A percentile compares a stretch with the other conserved stretches of the same genome.
phyloP scores from a whole-genome alignment of 92 coral and sea anemone species.

The Phenganax stokvisi region DNA sequence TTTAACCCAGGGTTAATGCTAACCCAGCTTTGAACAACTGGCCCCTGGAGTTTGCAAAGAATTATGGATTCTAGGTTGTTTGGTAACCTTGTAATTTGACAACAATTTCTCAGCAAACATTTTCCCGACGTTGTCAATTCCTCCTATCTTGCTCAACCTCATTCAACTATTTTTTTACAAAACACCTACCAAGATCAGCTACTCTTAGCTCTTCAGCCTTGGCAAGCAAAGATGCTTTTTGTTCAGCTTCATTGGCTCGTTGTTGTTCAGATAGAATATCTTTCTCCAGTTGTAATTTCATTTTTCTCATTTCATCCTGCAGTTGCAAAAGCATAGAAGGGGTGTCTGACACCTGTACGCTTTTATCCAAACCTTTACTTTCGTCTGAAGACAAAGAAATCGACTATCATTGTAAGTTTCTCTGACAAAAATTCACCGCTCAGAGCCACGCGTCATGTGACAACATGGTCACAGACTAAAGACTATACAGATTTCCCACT shows the following conservation, averaged over 20 bases:
- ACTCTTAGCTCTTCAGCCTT: slow-evolving; percentile 87
- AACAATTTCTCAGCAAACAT: not conserved
- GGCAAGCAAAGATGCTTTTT: slow-evolving; percentile 64
- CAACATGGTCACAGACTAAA: no score
- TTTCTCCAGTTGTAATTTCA: slow-evolving; percentile 70
- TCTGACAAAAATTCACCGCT: no score
- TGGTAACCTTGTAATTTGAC: no score
- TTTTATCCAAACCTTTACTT: slow-evolving; percentile 35
- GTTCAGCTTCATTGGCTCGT: slow-evolving; percentile 93
- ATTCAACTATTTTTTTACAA: no score
- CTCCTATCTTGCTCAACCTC: no score
- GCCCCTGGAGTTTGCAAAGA: no score
- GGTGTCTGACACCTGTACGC: slow-evolving; percentile 64
- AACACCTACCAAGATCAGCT: slow-evolving; percentile 79
- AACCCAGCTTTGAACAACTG: no score
- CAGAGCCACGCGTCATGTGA: no score
- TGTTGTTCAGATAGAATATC: slow-evolving; percentile 76
- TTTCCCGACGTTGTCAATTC: not conserved
- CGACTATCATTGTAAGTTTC: not conserved
- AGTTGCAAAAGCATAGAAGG: slow-evolving; percentile 68
- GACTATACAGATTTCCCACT: no score
- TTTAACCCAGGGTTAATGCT: no score
- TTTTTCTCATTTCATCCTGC: slow-evolving; percentile 76
- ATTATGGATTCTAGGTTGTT: no score
- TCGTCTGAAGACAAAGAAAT: not conserved